phyloP scores from a whole-genome alignment of 92 coral and sea anemone species.

The Micromussa lordhowensis region DNA sequence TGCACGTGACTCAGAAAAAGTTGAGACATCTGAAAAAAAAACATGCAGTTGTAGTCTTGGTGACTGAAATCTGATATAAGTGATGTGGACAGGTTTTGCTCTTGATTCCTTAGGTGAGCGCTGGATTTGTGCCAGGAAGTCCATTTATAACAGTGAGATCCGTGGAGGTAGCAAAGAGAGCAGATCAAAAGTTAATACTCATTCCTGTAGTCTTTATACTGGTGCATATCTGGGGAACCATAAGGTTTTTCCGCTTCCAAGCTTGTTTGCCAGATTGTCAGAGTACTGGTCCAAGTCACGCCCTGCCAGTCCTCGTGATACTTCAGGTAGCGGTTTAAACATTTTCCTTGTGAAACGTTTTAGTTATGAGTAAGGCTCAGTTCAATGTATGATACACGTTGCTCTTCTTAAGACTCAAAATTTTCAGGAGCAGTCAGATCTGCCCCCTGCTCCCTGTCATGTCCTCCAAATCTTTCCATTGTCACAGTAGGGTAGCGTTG shows the following conservation, averaged over 20 bases:
- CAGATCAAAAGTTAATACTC: conserved; percentile 78
- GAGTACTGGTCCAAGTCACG: background rate
- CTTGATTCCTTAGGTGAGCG: background rate
- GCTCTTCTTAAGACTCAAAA: too few relatives aligned
- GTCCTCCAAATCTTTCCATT: too few relatives aligned
- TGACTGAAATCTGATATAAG: background rate
- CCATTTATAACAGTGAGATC: conserved; percentile 67
- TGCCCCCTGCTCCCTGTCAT: too few relatives aligned
- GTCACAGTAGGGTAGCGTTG: too few relatives aligned
- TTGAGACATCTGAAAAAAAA: too few relatives aligned
- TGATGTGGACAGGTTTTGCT: background rate
- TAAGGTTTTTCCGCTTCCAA: conserved; percentile 60
- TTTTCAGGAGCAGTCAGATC: too few relatives aligned
- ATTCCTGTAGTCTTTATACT: conserved; percentile 86
- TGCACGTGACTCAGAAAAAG: too few relatives aligned
- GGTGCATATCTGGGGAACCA: conserved; percentile 94
- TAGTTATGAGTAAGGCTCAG: too few relatives aligned
- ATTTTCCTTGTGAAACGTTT: background rate
- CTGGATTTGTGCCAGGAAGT: conserved; percentile 37
- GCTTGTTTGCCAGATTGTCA: background rate
- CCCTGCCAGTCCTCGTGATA: conserved; percentile 36
- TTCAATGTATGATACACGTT: too few relatives aligned
- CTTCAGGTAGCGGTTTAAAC: conserved; percentile 62
- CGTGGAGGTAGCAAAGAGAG: conserved; percentile 69
- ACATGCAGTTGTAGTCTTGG: too few relatives aligned